Base-by-base conservation (phyloP, 2,888 invertebrate genomes). In the Drosophila kambysellisi region DNA sequence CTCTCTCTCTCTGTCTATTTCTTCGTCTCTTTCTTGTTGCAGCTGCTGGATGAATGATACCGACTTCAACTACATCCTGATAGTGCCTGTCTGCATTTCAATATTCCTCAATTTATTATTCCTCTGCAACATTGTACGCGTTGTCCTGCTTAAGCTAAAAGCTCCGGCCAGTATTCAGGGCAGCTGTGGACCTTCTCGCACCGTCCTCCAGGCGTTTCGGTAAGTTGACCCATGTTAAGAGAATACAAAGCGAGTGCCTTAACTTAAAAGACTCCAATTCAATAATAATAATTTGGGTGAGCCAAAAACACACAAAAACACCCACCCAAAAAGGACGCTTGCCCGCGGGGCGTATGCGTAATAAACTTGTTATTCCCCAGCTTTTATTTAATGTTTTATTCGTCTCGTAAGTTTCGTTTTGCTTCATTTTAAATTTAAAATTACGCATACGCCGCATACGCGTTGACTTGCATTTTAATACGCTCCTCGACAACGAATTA, bases 81-180 rank as follows among this genome's bases (percentile, higher is more conserved):
- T 96, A 59, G 95, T 96, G 74, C 96, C 97, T 37, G 98, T 97
- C 35, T 96, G 96, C 91, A 94, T 95, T 61, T 97, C 97, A 43
- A 96, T 98, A 93, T 94, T 96, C 84, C 95, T 97, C 78, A 98
- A 98, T 93, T 94, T 98, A 53, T 94, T 96, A 81, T 98, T 98
- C 93, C 95, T 98, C 76, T 96, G 97, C 94, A 98, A 98, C 94
- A 98, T 98, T 89, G 96, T 98, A 70, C 95, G 98, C 79, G 98
- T 98, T 63, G 94, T 98, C 72, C 95, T 97, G 87, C 95, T 96
- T 61, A 98, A 98, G 93, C 93, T 98, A 82, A 95, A 96, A 81
- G 96, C 96, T 46, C 93, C 93, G n/a, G 93, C 93, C 56, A 95
- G 95, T 60, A 96, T 96, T 2, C 95, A 95, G 77, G 94, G 93